Evolutionary conservation across 2,797 vertebrate species (phyloP), one percentile per base, ranked within the genome.

Genomic region (Mycteria americana): DNA sequence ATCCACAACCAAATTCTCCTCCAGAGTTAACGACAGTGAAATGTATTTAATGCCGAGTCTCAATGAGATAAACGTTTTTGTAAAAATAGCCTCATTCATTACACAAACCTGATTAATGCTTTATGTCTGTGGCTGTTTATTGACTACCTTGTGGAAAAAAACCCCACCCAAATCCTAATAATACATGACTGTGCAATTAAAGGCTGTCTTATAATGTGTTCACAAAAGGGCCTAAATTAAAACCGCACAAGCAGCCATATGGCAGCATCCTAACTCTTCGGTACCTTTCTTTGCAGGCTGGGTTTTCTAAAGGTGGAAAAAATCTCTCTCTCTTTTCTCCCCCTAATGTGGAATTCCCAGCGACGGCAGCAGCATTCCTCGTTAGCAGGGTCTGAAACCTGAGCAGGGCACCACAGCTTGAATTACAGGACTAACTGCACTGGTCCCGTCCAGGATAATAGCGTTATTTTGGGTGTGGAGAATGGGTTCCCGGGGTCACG

Each of bases 361-460:
- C 4, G 2, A 62, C 0, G 4, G 89, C 82, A 62, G 89, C 91
- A 92, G 63, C 70, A 57, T 95, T 93, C 88, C 83, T 94, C 2
- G 0, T 87, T 57, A 87, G 80, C 72, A 27, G 64, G 43, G 5
- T 43, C 78, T 91, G 96, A 95, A 97, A 95, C 65, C 56, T 24
- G 88, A 95, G 50, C 30, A 1, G 1, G 11, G 41, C 35, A 73
- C 60, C 72, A 1, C 39, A 67, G 68, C 37, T 80, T 68, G 56
- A 88, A 56, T 73, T 67, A 39, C 68, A 35, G 43, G 35, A 37
- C 17, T 13, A 7, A 11, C 12, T 1, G 30, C 0, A 1, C 39
- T 25, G 23, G 56, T 57, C 25, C 30, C 76, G 7, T 5, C 37
- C 54, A 11, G 54, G 85, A 11, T 9, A 16, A 39, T 3, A 13